Conservation (phyloP, 2,113 vertebrate genomes). For the Leucopsar rothschildi region DNA sequence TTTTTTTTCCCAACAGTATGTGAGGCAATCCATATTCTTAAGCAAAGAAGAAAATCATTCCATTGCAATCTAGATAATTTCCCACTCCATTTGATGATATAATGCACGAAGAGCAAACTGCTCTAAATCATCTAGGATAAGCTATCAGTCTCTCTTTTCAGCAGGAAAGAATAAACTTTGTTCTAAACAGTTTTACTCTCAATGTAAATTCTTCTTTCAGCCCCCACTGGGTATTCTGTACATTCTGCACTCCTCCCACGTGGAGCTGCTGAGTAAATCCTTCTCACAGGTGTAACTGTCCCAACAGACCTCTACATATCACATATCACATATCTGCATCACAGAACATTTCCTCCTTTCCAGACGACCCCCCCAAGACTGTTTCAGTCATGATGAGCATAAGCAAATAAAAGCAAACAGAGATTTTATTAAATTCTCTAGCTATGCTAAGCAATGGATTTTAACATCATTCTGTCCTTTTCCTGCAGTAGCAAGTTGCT, state of each 20-base stretch:
- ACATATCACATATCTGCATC: not conserved
- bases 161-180: not conserved
- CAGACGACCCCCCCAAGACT: not conserved
- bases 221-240: not conserved
- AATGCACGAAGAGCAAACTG: conserved; percentile 25
- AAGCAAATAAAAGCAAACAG: not conserved
- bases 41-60: conserved; percentile 18
- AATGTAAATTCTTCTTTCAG: not conserved
- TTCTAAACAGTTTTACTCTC: not conserved
- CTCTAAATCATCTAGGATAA: conserved; percentile 27
- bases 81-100: conserved; percentile 5
- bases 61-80: conserved; percentile 17
- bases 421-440: not conserved
- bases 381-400: not conserved
- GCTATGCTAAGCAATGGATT: not conserved
- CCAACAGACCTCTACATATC: not conserved
- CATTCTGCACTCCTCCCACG: fast-evolving
- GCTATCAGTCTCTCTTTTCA: not conserved
- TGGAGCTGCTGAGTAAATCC: not conserved
- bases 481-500: not conserved
- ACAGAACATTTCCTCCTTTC: not conserved
- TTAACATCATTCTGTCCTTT: not conserved
- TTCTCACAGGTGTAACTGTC: not conserved
- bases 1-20: not conserved
- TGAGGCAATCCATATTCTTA: conserved; percentile 12